These are phyloP conservation scores for Helarctos malayanus DNA, from an alignment of 2,797 vertebrate species.

Conservation along the genomic window DNA sequence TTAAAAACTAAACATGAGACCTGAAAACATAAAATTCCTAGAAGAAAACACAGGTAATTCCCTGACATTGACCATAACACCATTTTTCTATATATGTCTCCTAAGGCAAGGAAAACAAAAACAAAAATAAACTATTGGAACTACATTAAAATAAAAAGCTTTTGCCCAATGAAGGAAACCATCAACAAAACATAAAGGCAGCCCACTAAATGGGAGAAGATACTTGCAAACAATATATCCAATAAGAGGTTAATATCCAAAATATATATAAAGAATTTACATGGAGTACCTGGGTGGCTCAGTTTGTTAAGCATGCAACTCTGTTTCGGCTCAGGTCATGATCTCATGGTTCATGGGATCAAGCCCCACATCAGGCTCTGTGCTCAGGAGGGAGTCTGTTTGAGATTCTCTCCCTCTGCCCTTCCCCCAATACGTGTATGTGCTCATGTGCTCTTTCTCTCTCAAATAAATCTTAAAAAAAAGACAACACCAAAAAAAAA, in stretches of 20 bases:
- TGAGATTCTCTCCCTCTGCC: too few species aligned
- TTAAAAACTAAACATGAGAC: neutral
- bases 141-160: neutral
- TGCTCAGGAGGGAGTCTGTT: too few species aligned
- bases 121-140: neutral
- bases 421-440: too few species aligned
- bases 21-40: neutral
- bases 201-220: neutral
- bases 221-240: neutral
- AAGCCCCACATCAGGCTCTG: too few species aligned
- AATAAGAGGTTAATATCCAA: neutral
- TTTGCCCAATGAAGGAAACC: neutral
- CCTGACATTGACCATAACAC: neutral
- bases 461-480: too few species aligned
- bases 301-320: too few species aligned
- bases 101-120: neutral
- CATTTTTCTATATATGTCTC: neutral
- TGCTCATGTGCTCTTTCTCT: too few species aligned
- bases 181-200: neutral
- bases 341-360: too few species aligned
- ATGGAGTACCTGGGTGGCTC: neutral
- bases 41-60: neutral
- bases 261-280: neutral
- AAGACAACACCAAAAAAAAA: too few species aligned
- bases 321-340: too few species aligned